Evolutionary conservation across 2,113 vertebrate genomes (phyloP).

Genomic region (Spea multiplicata): DNA sequence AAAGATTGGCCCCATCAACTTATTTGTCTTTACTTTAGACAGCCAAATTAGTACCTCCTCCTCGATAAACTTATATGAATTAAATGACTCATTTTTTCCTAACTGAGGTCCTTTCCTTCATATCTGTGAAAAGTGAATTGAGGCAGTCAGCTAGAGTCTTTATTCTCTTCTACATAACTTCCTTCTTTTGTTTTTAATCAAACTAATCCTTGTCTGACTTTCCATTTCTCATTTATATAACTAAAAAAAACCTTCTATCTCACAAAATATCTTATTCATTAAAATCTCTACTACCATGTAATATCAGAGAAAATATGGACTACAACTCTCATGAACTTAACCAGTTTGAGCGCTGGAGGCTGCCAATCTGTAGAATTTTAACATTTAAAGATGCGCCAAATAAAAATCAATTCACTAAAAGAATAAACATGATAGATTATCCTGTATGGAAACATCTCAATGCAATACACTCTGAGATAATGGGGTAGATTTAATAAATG

Average conservation of each 20-base stretch:
- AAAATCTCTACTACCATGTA: no score
- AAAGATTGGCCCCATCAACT: neutral
- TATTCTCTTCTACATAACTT: neutral
- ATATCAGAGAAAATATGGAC: no score
- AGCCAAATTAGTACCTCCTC: neutral
- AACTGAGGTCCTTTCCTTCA: neutral
- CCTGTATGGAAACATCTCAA: neutral
- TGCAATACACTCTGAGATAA: neutral
- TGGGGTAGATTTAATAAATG: neutral
- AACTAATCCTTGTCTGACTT: neutral
- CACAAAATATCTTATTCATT: no score
- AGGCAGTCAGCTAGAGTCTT: neutral
- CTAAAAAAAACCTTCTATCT: neutral
- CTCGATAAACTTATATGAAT: neutral
- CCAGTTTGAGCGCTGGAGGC: no score
- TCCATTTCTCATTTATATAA: neutral
- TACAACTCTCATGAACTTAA: no score
- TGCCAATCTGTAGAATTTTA: no score
- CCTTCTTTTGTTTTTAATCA: neutral
- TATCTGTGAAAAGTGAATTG: neutral
- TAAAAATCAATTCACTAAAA: neutral
- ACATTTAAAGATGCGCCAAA: no score
- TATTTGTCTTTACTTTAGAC: constrained; percentile 3
- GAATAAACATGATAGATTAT: neutral
- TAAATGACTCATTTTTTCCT: neutral